A percentile compares a stretch with the other conserved stretches of the same genome.
phyloP scores from a whole-genome alignment of 2,113 vertebrate species.

The Tupaia chinensis region DNA sequence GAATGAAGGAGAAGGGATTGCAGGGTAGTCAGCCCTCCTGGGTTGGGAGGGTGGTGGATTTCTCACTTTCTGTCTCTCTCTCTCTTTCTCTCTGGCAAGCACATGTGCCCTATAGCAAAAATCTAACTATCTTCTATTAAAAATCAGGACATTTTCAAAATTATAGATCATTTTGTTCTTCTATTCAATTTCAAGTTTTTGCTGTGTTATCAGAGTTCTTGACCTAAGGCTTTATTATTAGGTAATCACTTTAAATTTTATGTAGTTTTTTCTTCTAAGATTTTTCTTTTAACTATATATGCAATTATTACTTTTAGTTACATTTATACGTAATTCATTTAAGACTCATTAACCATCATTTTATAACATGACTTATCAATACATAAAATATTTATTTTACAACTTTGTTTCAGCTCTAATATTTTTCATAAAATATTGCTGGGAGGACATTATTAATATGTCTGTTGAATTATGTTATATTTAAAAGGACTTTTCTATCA shows the following conservation, averaged over 20 bases:
- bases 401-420: background rate
- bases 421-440: background rate
- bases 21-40: too few species aligned
- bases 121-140: background rate
- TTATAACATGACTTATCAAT: background rate
- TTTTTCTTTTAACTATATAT: background rate
- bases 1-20: too few species aligned
- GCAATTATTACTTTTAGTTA: background rate
- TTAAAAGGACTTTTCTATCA: background rate
- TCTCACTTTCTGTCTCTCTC: too few species aligned
- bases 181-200: background rate
- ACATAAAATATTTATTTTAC: background rate
- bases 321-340: background rate
- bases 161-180: background rate
- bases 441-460: background rate
- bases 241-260: background rate
- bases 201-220: background rate
- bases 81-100: too few species aligned
- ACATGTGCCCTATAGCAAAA: too few species aligned
- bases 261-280: background rate
- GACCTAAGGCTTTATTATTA: background rate
- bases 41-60: too few species aligned
- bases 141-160: background rate
- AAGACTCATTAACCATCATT: background rate
- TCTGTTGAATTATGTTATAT: background rate